These are phyloP conservation scores for Octodonta nipae DNA, from an alignment of 2,888 invertebrate species.

Conservation along the genomic window DNA sequence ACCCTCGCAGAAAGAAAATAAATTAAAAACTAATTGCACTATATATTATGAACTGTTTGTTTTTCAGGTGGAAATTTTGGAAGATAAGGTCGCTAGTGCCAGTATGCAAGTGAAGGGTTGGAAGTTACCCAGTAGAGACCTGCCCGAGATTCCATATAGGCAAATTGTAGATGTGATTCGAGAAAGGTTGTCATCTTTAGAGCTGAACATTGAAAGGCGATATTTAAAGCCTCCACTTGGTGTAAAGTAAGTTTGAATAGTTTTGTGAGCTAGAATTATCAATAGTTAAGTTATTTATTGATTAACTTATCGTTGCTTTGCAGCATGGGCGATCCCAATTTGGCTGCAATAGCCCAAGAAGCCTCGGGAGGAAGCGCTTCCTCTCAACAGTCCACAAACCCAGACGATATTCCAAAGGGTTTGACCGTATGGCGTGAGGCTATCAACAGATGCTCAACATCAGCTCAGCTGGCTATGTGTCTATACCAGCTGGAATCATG, in stretches of 20 bases:
- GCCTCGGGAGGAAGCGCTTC: slow-evolving; percentile 19
- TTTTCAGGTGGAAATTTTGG: slow-evolving; percentile 62
- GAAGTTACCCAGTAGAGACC: slow-evolving; percentile 56
- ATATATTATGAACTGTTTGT: neutral
- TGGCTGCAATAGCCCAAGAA: slow-evolving; percentile 43
- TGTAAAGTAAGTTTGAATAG: slow-evolving; percentile 36
- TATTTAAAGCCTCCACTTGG: slow-evolving; percentile 88
- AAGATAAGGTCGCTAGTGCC: slow-evolving; percentile 76
- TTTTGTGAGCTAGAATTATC: slow-evolving; percentile 2
- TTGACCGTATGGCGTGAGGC: slow-evolving; percentile 81
- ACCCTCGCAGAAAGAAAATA: too few relatives aligned
- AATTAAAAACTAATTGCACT: neutral
- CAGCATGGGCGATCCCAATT: slow-evolving; percentile 46
- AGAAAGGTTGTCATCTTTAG: slow-evolving; percentile 66
- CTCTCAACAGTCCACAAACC: slow-evolving; percentile 37
- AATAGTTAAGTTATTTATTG: too few relatives aligned
- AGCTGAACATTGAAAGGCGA: slow-evolving; percentile 81
- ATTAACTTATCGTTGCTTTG: slow-evolving; percentile 5
- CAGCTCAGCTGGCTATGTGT: slow-evolving; percentile 82
- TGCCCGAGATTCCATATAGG: slow-evolving; percentile 33
- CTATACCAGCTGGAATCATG: slow-evolving; percentile 79
- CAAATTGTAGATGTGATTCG: slow-evolving; percentile 48
- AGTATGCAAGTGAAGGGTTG: slow-evolving; percentile 86
- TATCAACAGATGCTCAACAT: slow-evolving; percentile 67
- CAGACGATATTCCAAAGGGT: slow-evolving; percentile 59